Evolutionary conservation across 2,113 vertebrate genomes (phyloP), one percentile per base, ranked within the genome.

Genomic region (Drymodes brunneopygia): DNA sequence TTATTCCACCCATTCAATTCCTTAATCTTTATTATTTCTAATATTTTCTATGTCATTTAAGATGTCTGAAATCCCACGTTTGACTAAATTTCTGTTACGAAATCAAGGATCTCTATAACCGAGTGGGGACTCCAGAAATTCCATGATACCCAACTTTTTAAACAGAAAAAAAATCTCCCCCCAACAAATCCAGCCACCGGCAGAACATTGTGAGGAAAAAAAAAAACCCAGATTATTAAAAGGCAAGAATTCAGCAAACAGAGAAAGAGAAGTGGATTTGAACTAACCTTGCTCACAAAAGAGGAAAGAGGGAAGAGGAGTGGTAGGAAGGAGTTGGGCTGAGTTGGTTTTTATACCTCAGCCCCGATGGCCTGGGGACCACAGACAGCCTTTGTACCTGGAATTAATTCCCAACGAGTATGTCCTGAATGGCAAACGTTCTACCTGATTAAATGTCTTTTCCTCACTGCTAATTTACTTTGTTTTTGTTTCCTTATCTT

Each of bases 371-470:
- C 95, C 95, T 62, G 89, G 78, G 95, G 91, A 96, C 13, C 86
- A 58, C 93, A 96, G 96, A 96, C 95, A 78, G 48, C 54, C 83
- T 96, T 96, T 96, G 83, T 89, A 80, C 64, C 71, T 84, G 54
- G 51, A 91, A 91, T 96, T 86, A 81, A 40, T 77, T 72, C 29
- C 71, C 72, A 73, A 16, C 27, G 0, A 86, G 89, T 45, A 77
- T 3, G 47, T 83, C 83, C 83, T 61, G 25, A 86, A 96, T 86
- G 89, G 15, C 84, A 83, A 86, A 86, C 3, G 31, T 89, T 83
- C 80, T 67, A 47, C 23, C 45, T 70, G 72, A 70, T 89, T 77
- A 92, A 91, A 86, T 50, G 62, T 7, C 86, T 95, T 81, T 54
- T 88, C 64, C 80, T 86, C 17, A 5, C 11, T 62, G 28, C 84